Conservation (phyloP, 2,113 vertebrate species). For the Tragulus kanchil region DNA sequence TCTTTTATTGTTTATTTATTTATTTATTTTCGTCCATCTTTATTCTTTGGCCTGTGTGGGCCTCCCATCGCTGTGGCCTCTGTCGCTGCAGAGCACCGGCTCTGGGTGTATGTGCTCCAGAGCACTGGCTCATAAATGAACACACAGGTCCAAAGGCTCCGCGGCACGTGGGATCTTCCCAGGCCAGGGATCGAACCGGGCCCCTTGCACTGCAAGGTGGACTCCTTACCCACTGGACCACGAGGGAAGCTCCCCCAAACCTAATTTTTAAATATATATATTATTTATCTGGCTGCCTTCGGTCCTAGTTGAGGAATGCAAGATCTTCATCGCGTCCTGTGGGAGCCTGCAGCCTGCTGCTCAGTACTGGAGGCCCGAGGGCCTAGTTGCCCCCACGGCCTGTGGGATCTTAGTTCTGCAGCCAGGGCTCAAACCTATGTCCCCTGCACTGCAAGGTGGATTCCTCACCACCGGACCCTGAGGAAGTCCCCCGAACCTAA, state of each 20-base stretch:
- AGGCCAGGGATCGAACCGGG: too few relatives aligned
- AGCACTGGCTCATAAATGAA: too few relatives aligned
- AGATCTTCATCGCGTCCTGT: background rate
- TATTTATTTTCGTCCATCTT: too few relatives aligned
- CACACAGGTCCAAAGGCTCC: too few relatives aligned
- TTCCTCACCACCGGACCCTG: background rate
- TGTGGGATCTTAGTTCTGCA: background rate
- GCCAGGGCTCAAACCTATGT: background rate
- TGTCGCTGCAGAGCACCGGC: too few relatives aligned
- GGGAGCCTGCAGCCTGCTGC: background rate
- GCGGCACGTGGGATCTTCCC: too few relatives aligned
- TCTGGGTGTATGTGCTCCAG: too few relatives aligned
- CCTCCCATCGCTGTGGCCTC: too few relatives aligned
- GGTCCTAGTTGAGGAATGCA: background rate
- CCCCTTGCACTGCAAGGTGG: too few relatives aligned
- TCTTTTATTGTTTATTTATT: too few relatives aligned
- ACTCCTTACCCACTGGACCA: too few relatives aligned
- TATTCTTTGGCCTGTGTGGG: too few relatives aligned
- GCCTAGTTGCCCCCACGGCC: background rate
- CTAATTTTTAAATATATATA: background rate
- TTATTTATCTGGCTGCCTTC: background rate
- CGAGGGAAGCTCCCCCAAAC: background rate
- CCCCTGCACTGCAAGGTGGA: background rate
- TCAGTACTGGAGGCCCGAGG: background rate
- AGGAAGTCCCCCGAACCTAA: background rate